These are phyloP conservation scores for Phaethon lepturus DNA, from an alignment of 2,113 vertebrate genomes.

Conservation along the genomic window DNA sequence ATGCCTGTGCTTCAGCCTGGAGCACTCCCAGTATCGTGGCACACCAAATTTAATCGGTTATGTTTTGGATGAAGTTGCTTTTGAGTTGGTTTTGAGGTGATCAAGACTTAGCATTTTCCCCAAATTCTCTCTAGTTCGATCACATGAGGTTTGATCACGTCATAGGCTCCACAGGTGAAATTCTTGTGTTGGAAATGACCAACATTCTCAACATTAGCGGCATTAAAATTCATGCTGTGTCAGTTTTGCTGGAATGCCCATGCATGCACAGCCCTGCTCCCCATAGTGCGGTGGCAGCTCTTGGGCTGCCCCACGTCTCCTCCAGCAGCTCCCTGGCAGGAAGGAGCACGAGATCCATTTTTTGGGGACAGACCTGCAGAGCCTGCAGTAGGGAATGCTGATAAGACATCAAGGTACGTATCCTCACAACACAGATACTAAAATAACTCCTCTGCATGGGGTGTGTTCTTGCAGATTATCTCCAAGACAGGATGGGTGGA, in stretches of 20 bases:
- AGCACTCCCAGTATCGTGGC: accelerated
- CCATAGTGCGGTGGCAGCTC: accelerated
- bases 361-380: background rate
- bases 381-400: background rate
- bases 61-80: background rate
- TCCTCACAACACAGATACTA: accelerated
- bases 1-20: background rate
- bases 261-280: background rate
- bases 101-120: background rate
- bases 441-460: background rate
- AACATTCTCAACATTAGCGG: accelerated
- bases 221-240: accelerated
- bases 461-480: background rate
- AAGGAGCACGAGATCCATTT: accelerated
- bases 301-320: accelerated
- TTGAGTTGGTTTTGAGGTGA: background rate
- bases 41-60: accelerated
- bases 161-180: accelerated
- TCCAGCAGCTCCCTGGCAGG: background rate
- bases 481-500: background rate
- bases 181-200: background rate
- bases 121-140: background rate
- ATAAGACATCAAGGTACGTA: too few relatives aligned
- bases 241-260: accelerated
- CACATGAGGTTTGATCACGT: background rate